These are phyloP conservation scores for Lobophora halterata DNA, from an alignment of 2,888 invertebrate genomes.

Conservation along the genomic window DNA sequence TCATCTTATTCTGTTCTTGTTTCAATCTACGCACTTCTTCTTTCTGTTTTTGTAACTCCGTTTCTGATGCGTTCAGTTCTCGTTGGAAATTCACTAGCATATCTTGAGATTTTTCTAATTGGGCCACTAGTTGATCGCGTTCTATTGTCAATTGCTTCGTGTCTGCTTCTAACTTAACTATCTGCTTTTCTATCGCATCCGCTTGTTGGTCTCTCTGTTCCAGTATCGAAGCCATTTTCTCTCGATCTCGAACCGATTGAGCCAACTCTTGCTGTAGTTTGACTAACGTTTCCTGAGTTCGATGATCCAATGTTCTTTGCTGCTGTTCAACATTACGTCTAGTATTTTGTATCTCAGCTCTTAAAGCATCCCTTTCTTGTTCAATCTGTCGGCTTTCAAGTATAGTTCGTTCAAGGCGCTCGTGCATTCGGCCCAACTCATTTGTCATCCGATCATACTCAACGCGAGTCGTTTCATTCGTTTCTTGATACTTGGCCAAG, in stretches of 20 bases:
- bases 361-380: slow-evolving; percentile 86
- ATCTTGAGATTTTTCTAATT: slow-evolving; percentile 95
- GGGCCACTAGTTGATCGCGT: slow-evolving; percentile 92
- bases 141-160: slow-evolving; percentile 92
- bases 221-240: slow-evolving; percentile 88
- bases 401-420: slow-evolving; percentile 87
- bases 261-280: slow-evolving; percentile 88
- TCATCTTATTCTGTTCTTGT: slow-evolving; percentile 85
- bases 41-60: slow-evolving; percentile 89
- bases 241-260: slow-evolving; percentile 85
- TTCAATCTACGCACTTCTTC: slow-evolving; percentile 89
- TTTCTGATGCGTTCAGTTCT: slow-evolving; percentile 91
- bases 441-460: slow-evolving; percentile 92
- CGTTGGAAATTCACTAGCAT: slow-evolving; percentile 96
- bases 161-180: slow-evolving; percentile 91
- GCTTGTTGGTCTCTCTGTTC: slow-evolving; percentile 90
- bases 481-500: slow-evolving; percentile 90
- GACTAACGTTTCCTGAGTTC: slow-evolving; percentile 86
- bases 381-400: slow-evolving; percentile 86
- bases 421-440: slow-evolving; percentile 90
- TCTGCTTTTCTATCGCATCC: slow-evolving; percentile 91
- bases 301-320: slow-evolving; percentile 83
- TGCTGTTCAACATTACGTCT: slow-evolving; percentile 83
- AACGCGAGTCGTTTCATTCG: slow-evolving; percentile 89
- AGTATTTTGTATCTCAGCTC: slow-evolving; percentile 85